These are phyloP conservation scores for Corynorhinus townsendii DNA, from an alignment of 2,113 vertebrate genomes.

Conservation along the genomic window DNA sequence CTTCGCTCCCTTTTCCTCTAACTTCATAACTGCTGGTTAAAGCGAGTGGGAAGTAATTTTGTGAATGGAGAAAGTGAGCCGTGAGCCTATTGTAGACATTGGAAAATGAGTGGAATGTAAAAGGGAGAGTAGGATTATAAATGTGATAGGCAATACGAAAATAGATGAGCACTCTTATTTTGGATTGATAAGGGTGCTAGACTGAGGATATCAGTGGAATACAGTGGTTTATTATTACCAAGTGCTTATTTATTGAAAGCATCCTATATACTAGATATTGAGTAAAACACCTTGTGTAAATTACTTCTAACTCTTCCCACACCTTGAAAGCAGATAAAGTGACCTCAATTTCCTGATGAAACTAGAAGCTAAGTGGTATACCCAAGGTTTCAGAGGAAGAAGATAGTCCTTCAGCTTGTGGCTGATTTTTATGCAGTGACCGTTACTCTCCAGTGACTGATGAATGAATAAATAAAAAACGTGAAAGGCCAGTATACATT, in stretches of 20 bases:
- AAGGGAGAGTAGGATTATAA: not conserved
- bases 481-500: not conserved
- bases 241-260: not conserved
- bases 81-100: not conserved
- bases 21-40: not conserved
- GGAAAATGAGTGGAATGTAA: not conserved
- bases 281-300: not conserved
- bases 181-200: not conserved
- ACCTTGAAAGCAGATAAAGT: not conserved
- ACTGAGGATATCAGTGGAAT: not conserved
- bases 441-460: not conserved
- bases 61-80: not conserved
- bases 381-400: not conserved
- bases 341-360: not conserved
- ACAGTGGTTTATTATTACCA: not conserved
- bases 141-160: not conserved
- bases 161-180: not conserved
- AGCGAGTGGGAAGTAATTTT: not conserved
- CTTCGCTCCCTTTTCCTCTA: not conserved
- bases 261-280: not conserved
- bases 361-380: not conserved
- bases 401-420: not conserved
- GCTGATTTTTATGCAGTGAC: not conserved
- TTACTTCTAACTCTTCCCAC: not conserved
- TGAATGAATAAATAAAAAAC: not conserved